Base-by-base conservation (phyloP, 2,888 invertebrate genomes). In the Drosophila planitibia region DNA sequence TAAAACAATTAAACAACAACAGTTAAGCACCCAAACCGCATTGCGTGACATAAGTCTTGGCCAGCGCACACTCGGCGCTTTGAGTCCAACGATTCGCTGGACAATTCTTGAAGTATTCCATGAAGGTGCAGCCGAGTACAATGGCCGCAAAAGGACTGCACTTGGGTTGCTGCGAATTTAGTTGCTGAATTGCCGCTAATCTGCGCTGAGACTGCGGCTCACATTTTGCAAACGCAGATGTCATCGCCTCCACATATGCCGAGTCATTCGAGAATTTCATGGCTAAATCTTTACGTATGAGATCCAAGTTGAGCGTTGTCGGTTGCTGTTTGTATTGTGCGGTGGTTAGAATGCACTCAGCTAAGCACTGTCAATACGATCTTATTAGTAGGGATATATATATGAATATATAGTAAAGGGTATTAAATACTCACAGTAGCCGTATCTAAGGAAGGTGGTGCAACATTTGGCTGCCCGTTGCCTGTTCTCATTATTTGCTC, bases 61-160 rank as follows among this genome's bases (percentile, higher is more conserved):
- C 92, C 22, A 91, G 69, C 1, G 85, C 70, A 72, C 93, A 93
- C 6, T 92, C 85, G 0, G 83, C 68, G 76, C 74, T 92, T 0
- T 85, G 78, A 0, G 86, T 92, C 93, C 93, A 93, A 52, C 92
- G 92, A 49, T 89, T 81, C 0, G 81, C 74, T 0, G 93, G 93
- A 61, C 93, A 93, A 70, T 93, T 92, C 59, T 92, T 91, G 52
- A 93, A 93, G 52, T 93, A 93, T 54, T 93, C 92, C 91, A 92
- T 93, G 49, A 92, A 93, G 0, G 92, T 90, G 74, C 93, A 93
- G 0, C 93, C 93, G 4, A 93, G 83, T 7, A 93, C 52, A 49
- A 93, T 90, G 4, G 93, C 93, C 1, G 92, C 81, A 57, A 92
- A 91, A 6, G 92, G 93, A 73, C 92, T 93, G 60, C 93, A 93